phyloP scores from a whole-genome alignment of 2,888 invertebrate species.

The Euproctis similis region DNA sequence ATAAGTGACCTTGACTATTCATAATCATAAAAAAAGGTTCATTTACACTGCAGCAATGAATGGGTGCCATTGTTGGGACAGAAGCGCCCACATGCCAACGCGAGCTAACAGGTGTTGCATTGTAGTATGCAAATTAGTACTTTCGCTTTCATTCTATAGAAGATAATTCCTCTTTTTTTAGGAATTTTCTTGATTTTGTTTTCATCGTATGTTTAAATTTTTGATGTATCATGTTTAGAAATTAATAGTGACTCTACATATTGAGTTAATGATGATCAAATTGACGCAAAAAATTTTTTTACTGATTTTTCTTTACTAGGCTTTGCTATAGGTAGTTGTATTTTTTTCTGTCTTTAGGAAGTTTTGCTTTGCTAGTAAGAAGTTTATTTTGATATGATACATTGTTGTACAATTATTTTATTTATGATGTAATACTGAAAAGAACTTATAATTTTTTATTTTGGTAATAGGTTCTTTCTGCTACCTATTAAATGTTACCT shows the following conservation, averaged over 20 bases:
- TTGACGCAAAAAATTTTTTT: slow-evolving; percentile 1
- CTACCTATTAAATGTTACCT: too few relatives aligned
- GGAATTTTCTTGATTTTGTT: neutral
- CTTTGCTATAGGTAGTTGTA: too few relatives aligned
- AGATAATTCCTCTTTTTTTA: neutral
- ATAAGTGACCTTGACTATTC: slow-evolving; percentile 63
- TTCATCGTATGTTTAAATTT: neutral
- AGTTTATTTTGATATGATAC: too few relatives aligned
- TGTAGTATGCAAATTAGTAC: slow-evolving; percentile 74
- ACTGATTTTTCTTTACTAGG: too few relatives aligned
- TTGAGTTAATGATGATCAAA: slow-evolving; percentile 1
- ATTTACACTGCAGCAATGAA: slow-evolving; percentile 70
- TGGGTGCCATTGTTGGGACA: slow-evolving; percentile 56
- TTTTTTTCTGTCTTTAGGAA: too few relatives aligned
- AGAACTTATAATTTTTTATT: too few relatives aligned
- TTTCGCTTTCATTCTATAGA: slow-evolving; percentile 47
- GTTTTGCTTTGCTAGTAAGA: too few relatives aligned
- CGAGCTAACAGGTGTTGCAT: slow-evolving; percentile 66
- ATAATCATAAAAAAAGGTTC: slow-evolving; percentile 71
- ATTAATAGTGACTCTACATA: slow-evolving; percentile 12
- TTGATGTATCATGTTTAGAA: slow-evolving; percentile 14
- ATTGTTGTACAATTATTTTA: too few relatives aligned
- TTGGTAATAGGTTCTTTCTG: too few relatives aligned
- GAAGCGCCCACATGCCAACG: slow-evolving; percentile 58
- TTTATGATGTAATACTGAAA: too few relatives aligned